Base-by-base conservation (phyloP, 2,888 invertebrate species). In the Chrysomela aeneicollis region DNA sequence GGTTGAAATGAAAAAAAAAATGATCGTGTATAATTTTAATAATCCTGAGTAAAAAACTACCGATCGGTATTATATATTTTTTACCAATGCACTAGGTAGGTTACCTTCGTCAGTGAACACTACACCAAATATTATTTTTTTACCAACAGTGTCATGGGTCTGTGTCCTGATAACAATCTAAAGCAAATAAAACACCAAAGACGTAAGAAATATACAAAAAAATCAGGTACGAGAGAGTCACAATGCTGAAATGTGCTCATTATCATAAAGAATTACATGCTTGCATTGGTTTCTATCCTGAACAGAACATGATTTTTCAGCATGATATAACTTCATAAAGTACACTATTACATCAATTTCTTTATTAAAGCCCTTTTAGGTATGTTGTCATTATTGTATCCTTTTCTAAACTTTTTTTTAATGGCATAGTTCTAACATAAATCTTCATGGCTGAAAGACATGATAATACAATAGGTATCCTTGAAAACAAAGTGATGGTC, bases 181-280 rank as follows among this genome's bases (percentile, higher is more conserved):
- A 42, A 42, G 42, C 64, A 63, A 55, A 66, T 70, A 67, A 67
- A 64, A 52, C 68, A 66, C 68, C 64, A 69, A 60, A 55, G 75
- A 69, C 73, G 72, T 71, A 68, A 65, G 70, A 76, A 68, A 73
- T 69, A 73, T 60, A 71, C 71, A 21, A 67, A 74, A 70, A 71
- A 75, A 69, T 65, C 74, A 76, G 76, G 76, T 76, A 76, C 68
- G 75, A 68, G 69, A 73, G 6, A 26, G 26, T 26, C 26, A n/a
- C n/a, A n/a, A 70, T 73, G 72, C 71, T 70, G 71, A 70, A 64
- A 66, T 51, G 71, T 72, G 70, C 62, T 60, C 64, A 64, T 50
- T 61, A 61, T 49, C 49, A n/a, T 42, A 47, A 15, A 46, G 42
- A 42, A 42, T 57, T 47, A 46, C 26, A 46, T 46, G 47, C 57